Evolutionary conservation across 1,140 invertebrate species (phyloP).

Genomic region (Polyergus mexicanus): DNA sequence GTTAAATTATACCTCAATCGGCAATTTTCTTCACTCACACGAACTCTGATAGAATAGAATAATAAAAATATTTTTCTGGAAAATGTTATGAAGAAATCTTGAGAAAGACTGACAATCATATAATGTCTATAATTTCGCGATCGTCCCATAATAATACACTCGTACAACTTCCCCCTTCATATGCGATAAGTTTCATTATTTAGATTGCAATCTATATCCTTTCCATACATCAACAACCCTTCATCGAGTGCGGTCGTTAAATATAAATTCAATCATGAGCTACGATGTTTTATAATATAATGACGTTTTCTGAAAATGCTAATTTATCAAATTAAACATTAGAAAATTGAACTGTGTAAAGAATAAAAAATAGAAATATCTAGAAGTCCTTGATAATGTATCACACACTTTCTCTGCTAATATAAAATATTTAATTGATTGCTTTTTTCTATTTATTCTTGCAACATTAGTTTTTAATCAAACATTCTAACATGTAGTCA

Average conservation of each 20-base stretch:
- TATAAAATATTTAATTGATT: slow-evolving; percentile 24
- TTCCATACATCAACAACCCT: background rate
- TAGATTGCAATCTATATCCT: slow-evolving; percentile 19
- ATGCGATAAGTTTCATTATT: slow-evolving; percentile 28
- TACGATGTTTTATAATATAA: background rate
- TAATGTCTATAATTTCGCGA: background rate
- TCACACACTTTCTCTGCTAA: background rate
- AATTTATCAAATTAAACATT: background rate
- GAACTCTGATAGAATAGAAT: background rate
- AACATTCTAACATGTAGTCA: background rate
- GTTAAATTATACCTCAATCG: background rate
- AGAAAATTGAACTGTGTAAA: background rate
- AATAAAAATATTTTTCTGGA: slow-evolving; percentile 11
- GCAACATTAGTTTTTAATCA: background rate
- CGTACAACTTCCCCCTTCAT: background rate
- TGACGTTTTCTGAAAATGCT: background rate
- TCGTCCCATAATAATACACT: background rate
- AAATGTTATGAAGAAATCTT: slow-evolving; percentile 7
- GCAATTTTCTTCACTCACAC: background rate
- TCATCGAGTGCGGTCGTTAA: background rate
- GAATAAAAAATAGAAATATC: background rate
- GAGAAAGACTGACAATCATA: slow-evolving; percentile 7
- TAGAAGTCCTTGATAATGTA: background rate
- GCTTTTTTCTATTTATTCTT: slow-evolving; percentile 10
- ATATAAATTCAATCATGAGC: background rate